Conservation (phyloP, 2,888 invertebrate species). For the Oscheius sp. region DNA sequence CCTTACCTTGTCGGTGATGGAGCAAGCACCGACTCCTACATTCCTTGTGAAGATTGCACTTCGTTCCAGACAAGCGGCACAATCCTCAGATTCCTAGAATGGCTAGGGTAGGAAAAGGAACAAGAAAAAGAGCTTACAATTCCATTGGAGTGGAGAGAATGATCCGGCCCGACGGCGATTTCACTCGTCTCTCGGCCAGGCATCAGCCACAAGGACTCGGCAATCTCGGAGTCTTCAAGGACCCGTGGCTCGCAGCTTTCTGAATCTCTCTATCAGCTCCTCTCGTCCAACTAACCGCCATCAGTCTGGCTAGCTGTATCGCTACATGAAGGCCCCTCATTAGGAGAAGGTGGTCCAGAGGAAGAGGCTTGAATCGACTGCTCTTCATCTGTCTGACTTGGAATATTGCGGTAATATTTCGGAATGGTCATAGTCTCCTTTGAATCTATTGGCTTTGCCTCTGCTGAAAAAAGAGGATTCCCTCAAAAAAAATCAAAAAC, state of each 20-base stretch:
- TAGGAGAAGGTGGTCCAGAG: constrained; percentile 18
- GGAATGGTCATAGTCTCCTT: constrained; percentile 31
- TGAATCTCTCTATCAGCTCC: not conserved
- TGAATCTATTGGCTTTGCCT: not conserved
- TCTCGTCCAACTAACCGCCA: not conserved
- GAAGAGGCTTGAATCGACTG: not conserved
- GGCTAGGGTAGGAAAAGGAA: not conserved
- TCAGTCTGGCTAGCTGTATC: constrained; percentile 34
- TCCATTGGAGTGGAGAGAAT: constrained; percentile 18
- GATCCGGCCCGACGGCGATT: constrained; percentile 34
- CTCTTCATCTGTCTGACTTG: constrained; percentile 24
- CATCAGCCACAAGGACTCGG: constrained; percentile 36
- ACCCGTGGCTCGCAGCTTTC: constrained; percentile 33
- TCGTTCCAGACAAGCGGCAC: constrained; percentile 36
- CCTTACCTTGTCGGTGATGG: constrained; percentile 44
- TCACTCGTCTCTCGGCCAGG: constrained; percentile 32
- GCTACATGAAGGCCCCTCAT: constrained; percentile 19
- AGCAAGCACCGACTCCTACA: constrained; percentile 51
- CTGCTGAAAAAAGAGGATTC: not conserved
- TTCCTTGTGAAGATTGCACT: constrained; percentile 45
- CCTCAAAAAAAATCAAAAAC: not conserved
- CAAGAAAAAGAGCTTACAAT: not conserved
- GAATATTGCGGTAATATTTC: constrained; percentile 23
- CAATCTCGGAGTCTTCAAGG: constrained; percentile 34
- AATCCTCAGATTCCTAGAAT: constrained; percentile 1